Conservation (phyloP, 2,113 vertebrate species). For the Pandion haliaetus region DNA sequence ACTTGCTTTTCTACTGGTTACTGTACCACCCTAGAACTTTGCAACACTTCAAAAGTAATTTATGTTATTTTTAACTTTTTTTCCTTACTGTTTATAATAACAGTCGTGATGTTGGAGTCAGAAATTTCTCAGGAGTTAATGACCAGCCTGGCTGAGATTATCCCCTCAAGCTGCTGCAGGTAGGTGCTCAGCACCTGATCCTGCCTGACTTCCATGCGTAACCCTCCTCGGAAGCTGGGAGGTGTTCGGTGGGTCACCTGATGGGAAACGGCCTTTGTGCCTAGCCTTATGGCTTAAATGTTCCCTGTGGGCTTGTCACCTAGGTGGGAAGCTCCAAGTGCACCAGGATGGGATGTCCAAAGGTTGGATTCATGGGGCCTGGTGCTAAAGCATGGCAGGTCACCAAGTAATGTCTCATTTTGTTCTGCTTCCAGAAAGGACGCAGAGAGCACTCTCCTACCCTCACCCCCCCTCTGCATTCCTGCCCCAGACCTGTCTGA, state of each 20-base stretch:
- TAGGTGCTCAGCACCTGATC: not conserved
- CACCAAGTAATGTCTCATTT: not conserved
- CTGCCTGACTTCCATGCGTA: not conserved
- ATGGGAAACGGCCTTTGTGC: not conserved
- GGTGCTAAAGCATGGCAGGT: not conserved
- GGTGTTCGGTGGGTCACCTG: not conserved
- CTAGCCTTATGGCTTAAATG: not conserved
- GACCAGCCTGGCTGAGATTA: not conserved
- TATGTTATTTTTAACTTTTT: not conserved
- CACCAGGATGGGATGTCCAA: not conserved
- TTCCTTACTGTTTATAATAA: not conserved
- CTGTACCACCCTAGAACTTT: not conserved
- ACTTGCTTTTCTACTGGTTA: not conserved
- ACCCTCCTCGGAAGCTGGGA: not conserved
- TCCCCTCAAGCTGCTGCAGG: not conserved
- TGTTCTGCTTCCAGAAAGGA: not conserved
- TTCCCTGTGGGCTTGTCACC: not conserved
- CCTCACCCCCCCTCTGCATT: fast-evolving
- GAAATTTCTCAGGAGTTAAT: not conserved
- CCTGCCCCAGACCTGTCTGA: not conserved
- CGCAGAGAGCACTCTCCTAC: not conserved
- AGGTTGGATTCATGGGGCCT: not conserved
- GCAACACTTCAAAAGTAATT: not conserved
- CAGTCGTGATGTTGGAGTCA: not conserved
- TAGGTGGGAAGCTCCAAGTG: not conserved